A percentile compares a stretch with the other conserved stretches of the same genome.
phyloP scores from a whole-genome alignment of 2,888 invertebrate genomes.

The Deroplatys truncata region DNA sequence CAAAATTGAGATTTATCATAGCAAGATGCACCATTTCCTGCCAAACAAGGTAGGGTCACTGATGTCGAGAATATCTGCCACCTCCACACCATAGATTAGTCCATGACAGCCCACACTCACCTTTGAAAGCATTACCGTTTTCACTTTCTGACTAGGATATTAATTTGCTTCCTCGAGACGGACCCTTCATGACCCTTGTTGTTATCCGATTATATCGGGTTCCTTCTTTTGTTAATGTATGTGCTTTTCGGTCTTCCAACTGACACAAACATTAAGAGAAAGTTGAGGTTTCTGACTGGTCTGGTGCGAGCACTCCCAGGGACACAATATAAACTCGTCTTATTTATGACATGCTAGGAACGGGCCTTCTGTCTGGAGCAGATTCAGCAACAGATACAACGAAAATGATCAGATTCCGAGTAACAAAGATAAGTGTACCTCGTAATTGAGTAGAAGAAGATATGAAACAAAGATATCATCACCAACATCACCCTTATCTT shows the following conservation, averaged over 20 bases:
- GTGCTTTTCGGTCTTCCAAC: neutral
- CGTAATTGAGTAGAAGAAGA: too few relatives aligned
- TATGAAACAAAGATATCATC: too few relatives aligned
- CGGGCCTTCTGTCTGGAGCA: neutral
- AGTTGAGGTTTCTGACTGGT: neutral
- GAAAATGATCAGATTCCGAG: neutral
- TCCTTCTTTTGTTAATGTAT: neutral
- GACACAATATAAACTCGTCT: neutral
- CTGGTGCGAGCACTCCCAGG: neutral
- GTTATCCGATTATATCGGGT: neutral
- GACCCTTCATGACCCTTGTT: neutral
- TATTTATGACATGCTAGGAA: neutral
- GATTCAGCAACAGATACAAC: neutral
- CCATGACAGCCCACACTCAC: neutral
- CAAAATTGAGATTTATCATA: neutral
- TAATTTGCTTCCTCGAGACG: neutral
- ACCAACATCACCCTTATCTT: too few relatives aligned
- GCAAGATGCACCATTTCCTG: neutral
- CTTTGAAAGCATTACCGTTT: neutral
- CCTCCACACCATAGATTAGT: neutral
- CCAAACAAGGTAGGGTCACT: neutral
- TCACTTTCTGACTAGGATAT: neutral
- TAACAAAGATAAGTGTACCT: too few relatives aligned
- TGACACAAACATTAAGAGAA: neutral
- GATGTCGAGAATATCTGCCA: neutral